Base-by-base conservation (phyloP, 2,888 invertebrate species). In the Pasiphila rectangulata region DNA sequence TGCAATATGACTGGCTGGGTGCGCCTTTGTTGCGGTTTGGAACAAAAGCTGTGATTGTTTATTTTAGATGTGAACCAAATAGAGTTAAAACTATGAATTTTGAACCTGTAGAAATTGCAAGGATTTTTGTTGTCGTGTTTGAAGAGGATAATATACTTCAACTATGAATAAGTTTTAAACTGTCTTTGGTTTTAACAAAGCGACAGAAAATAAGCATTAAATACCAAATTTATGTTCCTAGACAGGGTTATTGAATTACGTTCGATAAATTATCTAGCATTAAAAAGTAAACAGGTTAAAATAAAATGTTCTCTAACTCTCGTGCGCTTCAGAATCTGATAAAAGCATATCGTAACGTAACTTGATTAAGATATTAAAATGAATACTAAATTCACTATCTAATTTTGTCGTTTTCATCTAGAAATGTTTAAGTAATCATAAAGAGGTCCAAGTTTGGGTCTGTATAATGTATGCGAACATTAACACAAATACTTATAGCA, bases 401-500 rank as follows among this genome's bases (percentile, higher is more conserved):
- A n/a, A n/a, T n/a, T n/a, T 32, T 39, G 23, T 32, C 35, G 35
- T 35, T 45, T 42, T 49, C 37, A 30, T 52, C 43, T 46, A 45
- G 35, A 54, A 51, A 56, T 56, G 54, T 56, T 36, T 38, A 15
- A 39, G 52, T 56, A 60, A 58, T 54, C 57, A 61, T 54, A 57
- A 68, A 65, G 63, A 64, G 62, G 59, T 60, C 51, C 58, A 55
- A 52, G 61, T 57, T 30, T 34, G 43, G 47, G 35, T 38, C 37
- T 60, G 56, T 63, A 65, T 78, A 78, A 81, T 79, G 72, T 75
- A 79, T 77, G 75, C 79, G 70, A 63, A 75, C 78, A 72, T 79
- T 80, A 82, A 76, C 82, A 79, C 79, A 73, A 65, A 78, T 74
- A 72, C 67, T 61, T 55, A 48, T 38, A 54, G 51, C 51, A 52